Evolutionary conservation across 37 sponge, comb jelly and placozoan species (phyloP).

Genomic region (Crambe crambe): DNA sequence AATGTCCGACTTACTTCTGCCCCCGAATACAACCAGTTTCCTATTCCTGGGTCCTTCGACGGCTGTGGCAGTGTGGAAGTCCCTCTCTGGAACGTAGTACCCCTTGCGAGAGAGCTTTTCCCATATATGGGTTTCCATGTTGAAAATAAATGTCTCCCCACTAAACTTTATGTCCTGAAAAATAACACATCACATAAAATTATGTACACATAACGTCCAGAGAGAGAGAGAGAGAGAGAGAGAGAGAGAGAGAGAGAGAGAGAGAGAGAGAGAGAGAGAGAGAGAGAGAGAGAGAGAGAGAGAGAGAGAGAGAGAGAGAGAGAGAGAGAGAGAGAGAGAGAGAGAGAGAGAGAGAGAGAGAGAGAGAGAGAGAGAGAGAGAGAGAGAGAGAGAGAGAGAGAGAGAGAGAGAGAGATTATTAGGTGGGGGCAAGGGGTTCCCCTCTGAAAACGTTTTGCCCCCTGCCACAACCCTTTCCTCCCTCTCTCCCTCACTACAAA

Average conservation of each 20-base stretch:
- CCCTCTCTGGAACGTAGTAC: constrained; percentile 49
- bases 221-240: constrained; percentile 36
- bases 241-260: constrained; percentile 34
- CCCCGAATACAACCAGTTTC: constrained; percentile 61
- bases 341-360: too few species aligned
- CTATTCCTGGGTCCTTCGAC: constrained; percentile 7
- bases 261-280: constrained; percentile 16
- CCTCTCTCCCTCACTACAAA: too few species aligned
- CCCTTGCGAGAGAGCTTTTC: constrained; percentile 32
- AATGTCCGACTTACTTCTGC: constrained; percentile 45
- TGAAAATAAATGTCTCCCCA: constrained; percentile 43
- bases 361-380: too few species aligned
- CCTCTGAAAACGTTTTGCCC: too few species aligned
- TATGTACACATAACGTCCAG: not conserved
- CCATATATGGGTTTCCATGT: constrained; percentile 62
- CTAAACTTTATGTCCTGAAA: constrained; percentile 55
- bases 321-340: too few species aligned
- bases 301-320: constrained; percentile 11
- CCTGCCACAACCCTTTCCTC: too few species aligned
- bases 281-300: constrained; percentile 16
- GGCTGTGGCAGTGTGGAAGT: constrained; percentile 68
- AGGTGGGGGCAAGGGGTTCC: too few species aligned
- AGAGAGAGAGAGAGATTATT: too few species aligned
- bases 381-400: too few species aligned
- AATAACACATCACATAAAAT: not conserved